Evolutionary conservation across 1,140 invertebrate genomes (phyloP).

Genomic region (Hypsibius dujardini): DNA sequence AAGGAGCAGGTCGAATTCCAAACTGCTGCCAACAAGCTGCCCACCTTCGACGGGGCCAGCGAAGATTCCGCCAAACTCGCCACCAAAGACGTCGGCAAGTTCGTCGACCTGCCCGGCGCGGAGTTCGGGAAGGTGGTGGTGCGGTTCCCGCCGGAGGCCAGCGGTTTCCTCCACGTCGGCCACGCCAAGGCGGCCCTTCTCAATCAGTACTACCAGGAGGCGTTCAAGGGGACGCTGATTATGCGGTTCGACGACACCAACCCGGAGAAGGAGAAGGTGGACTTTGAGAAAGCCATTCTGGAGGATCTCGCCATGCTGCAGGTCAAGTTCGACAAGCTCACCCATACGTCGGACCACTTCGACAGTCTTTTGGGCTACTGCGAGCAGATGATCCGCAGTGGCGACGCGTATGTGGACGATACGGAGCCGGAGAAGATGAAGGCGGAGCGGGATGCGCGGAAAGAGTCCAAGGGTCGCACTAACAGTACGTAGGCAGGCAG

Average conservation of each 20-base stretch:
- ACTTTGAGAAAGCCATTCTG: conserved; percentile 64
- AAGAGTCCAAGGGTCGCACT: conserved; percentile 64
- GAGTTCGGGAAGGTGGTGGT: conserved; percentile 85
- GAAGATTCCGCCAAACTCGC: neutral
- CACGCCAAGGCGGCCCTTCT: conserved; percentile 96
- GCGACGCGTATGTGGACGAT: conserved; percentile 87
- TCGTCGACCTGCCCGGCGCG: conserved; percentile 82
- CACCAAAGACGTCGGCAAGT: conserved; percentile 66
- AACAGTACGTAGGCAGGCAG: no score
- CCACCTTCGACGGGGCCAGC: neutral
- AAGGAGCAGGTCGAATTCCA: neutral
- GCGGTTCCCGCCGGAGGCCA: conserved; percentile 94
- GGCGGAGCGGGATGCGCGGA: conserved; percentile 67
- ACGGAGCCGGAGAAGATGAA: conserved; percentile 88
- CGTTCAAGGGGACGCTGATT: conserved; percentile 72
- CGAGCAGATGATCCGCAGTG: conserved; percentile 65
- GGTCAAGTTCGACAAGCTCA: conserved; percentile 77
- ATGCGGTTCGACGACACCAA: conserved; percentile 99
- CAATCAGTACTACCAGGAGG: conserved; percentile 89
- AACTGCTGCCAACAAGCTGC: neutral
- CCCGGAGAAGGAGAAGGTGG: conserved; percentile 93
- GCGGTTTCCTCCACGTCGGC: conserved; percentile 90
- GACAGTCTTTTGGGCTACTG: conserved; percentile 75
- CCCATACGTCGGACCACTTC: conserved; percentile 92
- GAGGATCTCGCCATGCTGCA: conserved; percentile 79